Percentiles rank a stretch among this genome's conserved stretches.
Conservation (phyloP, 2,888 invertebrate genomes). For the Baronia brevicornis region DNA sequence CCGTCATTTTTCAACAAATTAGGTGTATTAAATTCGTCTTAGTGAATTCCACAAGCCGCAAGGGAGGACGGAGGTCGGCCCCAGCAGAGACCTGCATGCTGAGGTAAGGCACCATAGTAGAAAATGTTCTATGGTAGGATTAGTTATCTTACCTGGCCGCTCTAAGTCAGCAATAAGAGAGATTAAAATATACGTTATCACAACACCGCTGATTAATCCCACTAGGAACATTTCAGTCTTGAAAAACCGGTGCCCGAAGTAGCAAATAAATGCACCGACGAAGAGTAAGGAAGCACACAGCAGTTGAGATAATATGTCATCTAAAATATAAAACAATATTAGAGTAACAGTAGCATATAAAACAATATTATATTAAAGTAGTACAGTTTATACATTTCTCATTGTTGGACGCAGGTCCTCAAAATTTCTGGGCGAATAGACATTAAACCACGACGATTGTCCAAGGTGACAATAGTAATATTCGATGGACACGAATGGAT, state of each 20-base stretch:
- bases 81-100: too few relatives aligned
- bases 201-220: slow-evolving; percentile 74
- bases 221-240: slow-evolving; percentile 77
- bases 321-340: slow-evolving; percentile 36
- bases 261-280: slow-evolving; percentile 77
- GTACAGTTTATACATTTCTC: neutral
- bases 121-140: neutral
- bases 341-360: neutral
- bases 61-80: too few relatives aligned
- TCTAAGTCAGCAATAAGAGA: slow-evolving; percentile 33
- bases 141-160: slow-evolving; percentile 28
- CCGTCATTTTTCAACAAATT: too few relatives aligned
- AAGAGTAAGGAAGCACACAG: slow-evolving; percentile 72
- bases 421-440: too few relatives aligned
- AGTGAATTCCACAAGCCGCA: too few relatives aligned
- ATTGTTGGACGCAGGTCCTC: too few relatives aligned
- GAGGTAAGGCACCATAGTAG: too few relatives aligned
- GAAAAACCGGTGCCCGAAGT: slow-evolving; percentile 79
- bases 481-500: too few relatives aligned
- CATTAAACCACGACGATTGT: too few relatives aligned
- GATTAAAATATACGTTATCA: slow-evolving; percentile 72
- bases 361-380: slow-evolving; percentile 5
- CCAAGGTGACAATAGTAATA: too few relatives aligned
- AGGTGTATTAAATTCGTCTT: too few relatives aligned
- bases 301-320: slow-evolving; percentile 59